A percentile compares a stretch with the other conserved stretches of the same genome.
Conservation (phyloP, 2,888 invertebrate species). For the Eristalinus sepulchralis region DNA sequence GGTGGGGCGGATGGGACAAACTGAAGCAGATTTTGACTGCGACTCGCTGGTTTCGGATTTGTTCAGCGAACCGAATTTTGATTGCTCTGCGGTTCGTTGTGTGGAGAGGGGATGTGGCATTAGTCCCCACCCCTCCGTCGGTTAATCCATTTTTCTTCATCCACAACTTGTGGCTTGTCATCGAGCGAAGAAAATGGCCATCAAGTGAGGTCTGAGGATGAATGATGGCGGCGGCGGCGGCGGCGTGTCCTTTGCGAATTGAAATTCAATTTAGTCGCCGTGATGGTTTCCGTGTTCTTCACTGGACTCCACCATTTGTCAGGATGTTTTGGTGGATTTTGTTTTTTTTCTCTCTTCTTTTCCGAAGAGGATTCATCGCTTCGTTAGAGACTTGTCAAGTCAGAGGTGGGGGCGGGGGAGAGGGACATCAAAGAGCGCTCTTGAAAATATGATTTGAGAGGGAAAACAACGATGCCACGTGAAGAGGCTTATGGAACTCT, state of each 20-base stretch:
- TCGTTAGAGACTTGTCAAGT: not conserved
- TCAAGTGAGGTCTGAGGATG: not conserved
- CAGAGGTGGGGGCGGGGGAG: not conserved
- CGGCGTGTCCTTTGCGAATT: not conserved
- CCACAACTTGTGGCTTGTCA: not conserved
- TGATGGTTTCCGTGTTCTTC: not conserved
- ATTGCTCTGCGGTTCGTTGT: not conserved
- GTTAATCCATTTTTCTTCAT: constrained; percentile 48
- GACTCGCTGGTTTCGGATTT: constrained; percentile 21
- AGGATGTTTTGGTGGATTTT: not conserved
- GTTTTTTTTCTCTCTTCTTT: no score
- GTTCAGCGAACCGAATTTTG: constrained; percentile 25
- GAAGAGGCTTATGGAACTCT: not conserved
- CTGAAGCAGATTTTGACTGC: constrained; percentile 13
- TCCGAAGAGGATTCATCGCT: not conserved
- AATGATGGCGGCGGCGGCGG: no score
- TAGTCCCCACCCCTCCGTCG: not conserved
- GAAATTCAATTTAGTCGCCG: not conserved
- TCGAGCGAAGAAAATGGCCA: not conserved
- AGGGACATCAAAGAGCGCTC: not conserved
- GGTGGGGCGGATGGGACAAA: not conserved
- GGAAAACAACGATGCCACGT: not conserved
- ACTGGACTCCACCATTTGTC: not conserved
- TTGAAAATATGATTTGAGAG: not conserved
- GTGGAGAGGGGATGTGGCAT: not conserved